Base-by-base conservation (phyloP, 2,888 invertebrate species). In the Acanthosepion lycidas region DNA sequence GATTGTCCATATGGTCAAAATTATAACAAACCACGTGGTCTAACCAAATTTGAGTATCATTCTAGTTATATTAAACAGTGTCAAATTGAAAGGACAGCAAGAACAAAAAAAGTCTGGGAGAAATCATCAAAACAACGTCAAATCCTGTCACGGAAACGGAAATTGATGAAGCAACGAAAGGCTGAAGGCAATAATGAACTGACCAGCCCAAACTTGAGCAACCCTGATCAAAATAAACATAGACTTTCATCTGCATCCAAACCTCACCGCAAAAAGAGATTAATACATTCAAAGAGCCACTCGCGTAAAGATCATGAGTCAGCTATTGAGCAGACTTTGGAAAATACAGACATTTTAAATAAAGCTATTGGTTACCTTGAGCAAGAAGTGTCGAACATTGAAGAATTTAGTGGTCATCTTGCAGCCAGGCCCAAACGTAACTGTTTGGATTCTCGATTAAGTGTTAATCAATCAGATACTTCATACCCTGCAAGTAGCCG, bases 1-100 rank as follows among this genome's bases (percentile, higher is more conserved):
- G 93, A 93, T 33, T 93, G 93, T 53, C 93, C 93, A n/a, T 93
- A 93, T 12, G 93, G 93, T 93, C 93, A 93, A 51, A 93, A 93
- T 33, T 93, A 93, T 93, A 93, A 93, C 51, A 93, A 93, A 53
- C 93, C 93, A 28, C 93, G 93, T 1, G 93, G 93, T 28, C 93
- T 93, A 20, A 93, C 53, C 49, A 93, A 93, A 49, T 93, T 93
- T 93, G 93, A 93, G 49, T 93, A 93, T 9, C 53, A 93, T 93
- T 93, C 53, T n/a, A 49, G 53, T 53, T 93, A 93, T 51, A 93
- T 93, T 12, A 93, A 93, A 26, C 93, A 93, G 51, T 93, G 93
- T 53, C 93, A 53, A 5, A 93, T 93, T 93, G 93, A 93, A 48
- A 49, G 53, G 53, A 93, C 93, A n/a, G 93, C 93, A n/a, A 51